These are phyloP conservation scores for Syrrhaptes paradoxus DNA, from an alignment of 2,113 vertebrate genomes.

Conservation along the genomic window DNA sequence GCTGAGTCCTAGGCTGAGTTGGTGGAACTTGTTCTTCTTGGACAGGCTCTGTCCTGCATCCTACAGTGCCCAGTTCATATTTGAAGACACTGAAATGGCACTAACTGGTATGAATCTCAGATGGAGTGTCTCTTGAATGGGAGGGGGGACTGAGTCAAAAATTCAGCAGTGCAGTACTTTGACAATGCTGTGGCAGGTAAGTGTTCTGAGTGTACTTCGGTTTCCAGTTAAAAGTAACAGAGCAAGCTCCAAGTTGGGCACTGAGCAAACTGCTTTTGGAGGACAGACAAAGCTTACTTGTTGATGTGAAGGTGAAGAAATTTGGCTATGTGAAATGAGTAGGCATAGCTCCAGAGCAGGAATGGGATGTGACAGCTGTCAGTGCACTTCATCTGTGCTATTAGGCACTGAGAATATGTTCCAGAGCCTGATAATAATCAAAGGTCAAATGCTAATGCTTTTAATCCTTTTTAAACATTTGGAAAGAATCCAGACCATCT, in stretches of 20 bases:
- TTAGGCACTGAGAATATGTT: neutral
- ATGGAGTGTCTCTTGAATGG: neutral
- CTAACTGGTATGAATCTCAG: neutral
- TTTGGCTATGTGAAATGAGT: neutral
- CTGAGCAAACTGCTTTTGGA: neutral
- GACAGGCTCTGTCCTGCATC: neutral
- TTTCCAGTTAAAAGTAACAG: neutral
- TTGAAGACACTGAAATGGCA: neutral
- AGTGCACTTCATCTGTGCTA: neutral
- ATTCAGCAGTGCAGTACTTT: neutral
- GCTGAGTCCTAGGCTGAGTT: neutral
- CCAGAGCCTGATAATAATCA: neutral
- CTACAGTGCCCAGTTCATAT: neutral
- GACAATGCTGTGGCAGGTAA: neutral
- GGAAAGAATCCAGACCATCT: neutral
- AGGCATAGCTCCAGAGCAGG: neutral
- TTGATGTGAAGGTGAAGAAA: neutral
- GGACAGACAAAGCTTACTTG: neutral
- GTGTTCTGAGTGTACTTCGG: neutral
- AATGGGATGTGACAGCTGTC: neutral
- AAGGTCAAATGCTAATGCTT: neutral
- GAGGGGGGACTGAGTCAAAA: neutral
- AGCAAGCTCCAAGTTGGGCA: neutral
- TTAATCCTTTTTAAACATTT: neutral
- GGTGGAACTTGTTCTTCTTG: neutral